phyloP scores from a whole-genome alignment of 2,797 vertebrate species.

The Eospalax fontanierii region DNA sequence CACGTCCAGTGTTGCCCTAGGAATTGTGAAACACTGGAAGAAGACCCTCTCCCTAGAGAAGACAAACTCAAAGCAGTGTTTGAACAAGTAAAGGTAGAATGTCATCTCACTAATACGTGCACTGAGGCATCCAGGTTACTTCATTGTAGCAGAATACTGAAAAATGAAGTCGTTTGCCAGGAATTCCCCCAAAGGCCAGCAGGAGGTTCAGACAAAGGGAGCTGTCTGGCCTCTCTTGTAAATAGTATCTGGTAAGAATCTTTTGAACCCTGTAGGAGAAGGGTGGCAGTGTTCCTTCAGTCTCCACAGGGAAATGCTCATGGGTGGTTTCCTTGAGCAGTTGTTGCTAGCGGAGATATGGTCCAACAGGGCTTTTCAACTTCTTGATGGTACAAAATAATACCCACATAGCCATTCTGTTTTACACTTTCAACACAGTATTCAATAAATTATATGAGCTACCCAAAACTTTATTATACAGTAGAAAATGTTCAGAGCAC shows the following conservation, averaged over 20 bases:
- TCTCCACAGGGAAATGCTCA: neutral
- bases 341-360: neutral
- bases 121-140: neutral
- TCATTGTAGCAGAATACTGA: neutral
- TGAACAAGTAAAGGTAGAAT: neutral
- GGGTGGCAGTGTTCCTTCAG: neutral
- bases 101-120: neutral
- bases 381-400: neutral
- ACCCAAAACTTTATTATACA: neutral
- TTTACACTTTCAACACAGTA: neutral
- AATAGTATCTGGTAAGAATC: neutral
- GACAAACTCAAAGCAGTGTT: neutral
- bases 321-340: neutral
- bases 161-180: neutral
- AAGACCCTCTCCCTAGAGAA: neutral
- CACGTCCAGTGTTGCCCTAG: neutral
- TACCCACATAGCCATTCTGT: neutral
- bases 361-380: neutral
- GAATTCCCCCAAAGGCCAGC: neutral
- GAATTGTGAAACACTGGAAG: neutral
- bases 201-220: neutral
- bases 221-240: neutral
- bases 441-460: neutral
- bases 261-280: neutral
- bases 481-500: neutral